Evolutionary conservation across 1,140 invertebrate genomes (phyloP), one percentile per base, ranked within the genome.

Genomic region (Drosophila littoralis): DNA sequence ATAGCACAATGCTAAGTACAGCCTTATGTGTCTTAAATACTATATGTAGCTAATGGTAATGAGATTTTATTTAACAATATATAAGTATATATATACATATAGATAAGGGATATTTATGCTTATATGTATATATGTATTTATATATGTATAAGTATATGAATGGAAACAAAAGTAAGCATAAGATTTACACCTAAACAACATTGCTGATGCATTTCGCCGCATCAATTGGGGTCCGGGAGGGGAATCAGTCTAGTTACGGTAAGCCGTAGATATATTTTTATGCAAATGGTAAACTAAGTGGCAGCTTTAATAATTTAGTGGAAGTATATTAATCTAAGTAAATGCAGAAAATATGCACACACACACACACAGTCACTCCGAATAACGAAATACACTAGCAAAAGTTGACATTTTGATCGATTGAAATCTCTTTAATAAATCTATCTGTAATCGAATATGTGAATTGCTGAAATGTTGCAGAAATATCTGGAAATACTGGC

Each of bases 261-360:
- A 36, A 38, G 59, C 15, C 48, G 55, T 69, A 68, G 63, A 66
- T 51, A 59, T 58, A 68, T 75, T 89, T 78, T 89, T 89, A 80
- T 83, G 85, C 78, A 85, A 79, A 72, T 60, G 72, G 72, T 85
- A 86, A 89, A 85, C 74, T 90, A 83, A 90, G 86, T 91, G 89
- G 91, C 89, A 91, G 89, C 89, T 91, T 91, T 91, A 91, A 91
- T 91, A 91, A 85, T 91, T 91, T 91, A 91, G 79, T 91, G 74
- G 91, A 86, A 59, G 43, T 75, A 70, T 90, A 79, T 35, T 54
- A 83, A 71, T 76, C 69, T 86, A 90, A 88, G 84, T 80, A 73
- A 79, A 71, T 59, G 40, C 78, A 82, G 67, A 45, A 36, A 42
- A 17, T 45, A 60, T 28, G 52, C 45, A 22, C 46, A 67, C 55